Evolutionary conservation across 2,888 invertebrate genomes (phyloP), one percentile per base, ranked within the genome.

Genomic region (Adineta ricciae): DNA sequence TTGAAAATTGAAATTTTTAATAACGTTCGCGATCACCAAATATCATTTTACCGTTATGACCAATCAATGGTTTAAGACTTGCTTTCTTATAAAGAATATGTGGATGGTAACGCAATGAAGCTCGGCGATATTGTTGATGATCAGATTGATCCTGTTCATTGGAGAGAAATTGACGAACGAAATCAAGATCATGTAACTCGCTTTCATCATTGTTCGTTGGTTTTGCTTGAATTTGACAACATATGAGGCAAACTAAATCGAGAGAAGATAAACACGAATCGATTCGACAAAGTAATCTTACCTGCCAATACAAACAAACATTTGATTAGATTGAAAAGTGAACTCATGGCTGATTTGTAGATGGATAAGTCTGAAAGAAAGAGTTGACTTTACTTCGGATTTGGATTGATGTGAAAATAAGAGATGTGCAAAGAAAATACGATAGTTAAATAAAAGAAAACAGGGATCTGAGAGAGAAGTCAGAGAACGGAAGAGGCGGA

Each of bases 51-150:
- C 64, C 64, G 32, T 19, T 3, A 8, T 64, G 16, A 64, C 64
- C 64, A 64, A 64, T 32, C 16, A 64, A 32, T 16, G 64, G 64
- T 64, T 64, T 64, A 16, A 64, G 27, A 32, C 64, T 64, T 9
- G 64, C 64, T 64, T 64, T 64, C 32, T 64, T 64, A 64, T 64
- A 64, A 64, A 64, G 64, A 27, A 64, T 27, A 64, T 64, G 64
- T 64, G 64, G 64, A 64, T 64, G 64, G 32, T 64, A 64, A 64
- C 64, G 64, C 32, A 64, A 32, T 64, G 64, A 64, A 19, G 64
- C 64, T 64, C 64, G 64, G 27, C 19, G 64, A 32, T 9, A 32
- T 64, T 32, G 36, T 64, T 64, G 27, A 36, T 36, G 64, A 64
- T 64, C 32, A 64, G 5, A 32, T 19, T 32, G 64, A 64, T 64